Conservation (phyloP, 2,113 vertebrate genomes). For the Limnothrissa miodon region DNA sequence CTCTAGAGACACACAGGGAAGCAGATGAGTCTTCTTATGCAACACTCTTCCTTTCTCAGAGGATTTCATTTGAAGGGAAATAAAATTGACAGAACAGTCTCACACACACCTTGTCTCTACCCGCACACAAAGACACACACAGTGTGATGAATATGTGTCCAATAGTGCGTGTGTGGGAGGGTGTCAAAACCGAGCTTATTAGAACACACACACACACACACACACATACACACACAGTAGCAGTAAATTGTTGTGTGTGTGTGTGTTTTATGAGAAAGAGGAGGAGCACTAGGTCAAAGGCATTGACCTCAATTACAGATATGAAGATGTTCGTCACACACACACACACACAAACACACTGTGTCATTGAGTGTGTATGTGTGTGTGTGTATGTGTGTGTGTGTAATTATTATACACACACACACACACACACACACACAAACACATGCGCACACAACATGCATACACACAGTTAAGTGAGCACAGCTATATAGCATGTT, state of each 20-base stretch:
- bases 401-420: no score
- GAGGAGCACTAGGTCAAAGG: not conserved
- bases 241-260: no score
- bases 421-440: no score
- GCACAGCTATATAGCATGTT: not conserved
- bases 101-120: not conserved
- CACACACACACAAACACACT: slow-evolving; percentile 35
- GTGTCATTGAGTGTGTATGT: slow-evolving; percentile 41
- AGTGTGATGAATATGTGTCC: no score
- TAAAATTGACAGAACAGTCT: not conserved
- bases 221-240: not conserved
- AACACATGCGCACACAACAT: not conserved
- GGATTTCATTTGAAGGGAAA: not conserved
- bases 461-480: not conserved
- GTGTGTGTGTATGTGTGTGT: no score
- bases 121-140: not conserved
- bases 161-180: not conserved
- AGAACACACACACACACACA: not conserved
- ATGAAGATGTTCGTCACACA: slow-evolving; percentile 37
- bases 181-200: no score
- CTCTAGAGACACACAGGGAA: not conserved
- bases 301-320: slow-evolving; percentile 36
- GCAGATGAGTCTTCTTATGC: not conserved
- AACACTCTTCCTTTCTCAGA: not conserved
- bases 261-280: not conserved